Base-by-base conservation (phyloP, 2,797 vertebrate species). In the Acipenser ruthenus region DNA sequence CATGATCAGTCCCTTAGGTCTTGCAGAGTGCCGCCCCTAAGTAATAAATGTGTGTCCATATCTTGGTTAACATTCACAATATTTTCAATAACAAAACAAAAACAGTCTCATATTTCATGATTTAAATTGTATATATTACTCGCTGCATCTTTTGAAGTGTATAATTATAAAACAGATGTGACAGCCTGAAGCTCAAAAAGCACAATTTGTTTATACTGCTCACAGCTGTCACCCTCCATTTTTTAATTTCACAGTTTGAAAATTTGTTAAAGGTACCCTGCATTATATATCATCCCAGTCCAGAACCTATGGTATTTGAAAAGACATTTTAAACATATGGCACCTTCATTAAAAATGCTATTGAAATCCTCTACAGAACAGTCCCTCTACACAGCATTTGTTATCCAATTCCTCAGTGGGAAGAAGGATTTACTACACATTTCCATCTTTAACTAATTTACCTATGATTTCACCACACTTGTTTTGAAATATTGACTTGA, bases 81-180 rank as follows among this genome's bases (percentile, higher is more conserved):
- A 62, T 49, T 66, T 15, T 60, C 66, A 62, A 50, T 62, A 50
- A 67, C 47, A 49, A 9, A 68, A 64, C 18, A 6, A 56, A 62
- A 64, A 68, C 53, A 13, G 56, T 75, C 73, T 83, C 71, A 59
- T 80, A 63, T 75, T 81, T 76, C 72, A 65, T 71, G 63, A 66
- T 72, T 81, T 78, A 75, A 78, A 74, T 71, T 73, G 65, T 79
- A 60, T 75, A 74, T 72, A 69, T 78, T 81, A 80, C 84, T 84
- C 76, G 78, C 67, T 77, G 68, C 69, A 78, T 80, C 70, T 91
- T 89, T 86, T 89, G 86, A 90, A 81, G 75, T 78, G 81, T 88
- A 82, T 89, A 87, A 89, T 91, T 93, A 86, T 84, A 75, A 89
- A 91, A 75, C 79, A 88, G 83, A 88, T 89, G 81, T 90, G 90